Conservation (phyloP, 2,113 vertebrate species). For the Entomyzon cyanotis region DNA sequence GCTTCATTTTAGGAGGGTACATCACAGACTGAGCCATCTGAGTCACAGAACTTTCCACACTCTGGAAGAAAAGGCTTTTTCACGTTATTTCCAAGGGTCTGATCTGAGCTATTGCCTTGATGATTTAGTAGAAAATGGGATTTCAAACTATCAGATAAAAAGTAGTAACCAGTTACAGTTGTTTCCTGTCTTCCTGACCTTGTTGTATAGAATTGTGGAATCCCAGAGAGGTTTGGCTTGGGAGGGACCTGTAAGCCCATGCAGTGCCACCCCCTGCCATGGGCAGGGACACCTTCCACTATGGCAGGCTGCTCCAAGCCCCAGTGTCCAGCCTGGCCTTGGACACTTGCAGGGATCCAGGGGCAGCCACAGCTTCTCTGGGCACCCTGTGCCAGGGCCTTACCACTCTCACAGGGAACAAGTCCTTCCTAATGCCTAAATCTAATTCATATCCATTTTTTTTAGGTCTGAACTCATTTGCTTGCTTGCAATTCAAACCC, state of each 20-base stretch:
- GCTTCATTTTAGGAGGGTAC: neutral
- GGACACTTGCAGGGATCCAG: neutral
- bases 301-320: fast-evolving
- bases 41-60: neutral
- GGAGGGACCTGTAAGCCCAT: fast-evolving
- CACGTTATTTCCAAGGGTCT: neutral
- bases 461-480: neutral
- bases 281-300: neutral
- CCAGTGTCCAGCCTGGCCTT: fast-evolving
- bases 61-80: neutral
- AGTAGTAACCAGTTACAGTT: neutral
- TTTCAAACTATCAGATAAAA: neutral
- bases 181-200: neutral
- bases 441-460: neutral
- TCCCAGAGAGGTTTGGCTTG: neutral
- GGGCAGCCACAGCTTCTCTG: neutral
- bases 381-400: neutral
- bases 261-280: neutral
- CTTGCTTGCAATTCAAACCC: neutral
- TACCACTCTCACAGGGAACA: fast-evolving
- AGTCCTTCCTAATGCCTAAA: neutral
- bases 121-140: neutral
- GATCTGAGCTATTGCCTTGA: neutral
- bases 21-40: neutral
- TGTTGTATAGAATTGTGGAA: neutral